These are phyloP conservation scores for Hylaeus volcanicus DNA, from an alignment of 1,140 invertebrate species.

Conservation along the genomic window DNA sequence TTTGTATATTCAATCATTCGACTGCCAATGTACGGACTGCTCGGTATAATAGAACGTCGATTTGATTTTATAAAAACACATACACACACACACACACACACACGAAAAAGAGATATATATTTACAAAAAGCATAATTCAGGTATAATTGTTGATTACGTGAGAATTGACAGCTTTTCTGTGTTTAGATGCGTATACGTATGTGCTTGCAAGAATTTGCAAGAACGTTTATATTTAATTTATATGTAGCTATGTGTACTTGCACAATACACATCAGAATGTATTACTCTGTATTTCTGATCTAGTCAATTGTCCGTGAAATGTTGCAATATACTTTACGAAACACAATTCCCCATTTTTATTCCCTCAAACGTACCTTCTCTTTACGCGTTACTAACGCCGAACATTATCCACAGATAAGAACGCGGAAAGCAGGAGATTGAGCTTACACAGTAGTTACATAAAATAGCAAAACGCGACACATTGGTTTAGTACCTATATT, in stretches of 20 bases:
- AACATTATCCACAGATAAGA: not conserved
- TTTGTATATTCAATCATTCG: constrained; percentile 15
- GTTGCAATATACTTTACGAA: constrained; percentile 68
- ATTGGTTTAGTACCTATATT: constrained; percentile 78
- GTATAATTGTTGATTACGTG: not conserved
- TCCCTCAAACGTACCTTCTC: not conserved
- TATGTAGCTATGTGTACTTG: constrained; percentile 37
- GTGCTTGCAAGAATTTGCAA: constrained; percentile 19
- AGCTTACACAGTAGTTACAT: constrained; percentile 16
- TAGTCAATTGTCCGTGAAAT: constrained; percentile 73
- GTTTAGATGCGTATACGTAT: constrained; percentile 5
- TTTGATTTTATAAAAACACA: constrained; percentile 7
- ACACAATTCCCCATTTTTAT: not conserved
- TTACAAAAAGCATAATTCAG: not conserved
- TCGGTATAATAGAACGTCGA: constrained; percentile 16
- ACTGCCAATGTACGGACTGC: constrained; percentile 35
- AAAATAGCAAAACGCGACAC: constrained; percentile 62
- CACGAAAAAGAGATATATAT: not conserved
- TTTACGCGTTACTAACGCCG: no score
- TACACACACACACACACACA: not conserved
- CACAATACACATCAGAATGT: constrained; percentile 42
- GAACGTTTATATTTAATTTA: constrained; percentile 46
- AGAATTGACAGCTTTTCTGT: constrained; percentile 20
- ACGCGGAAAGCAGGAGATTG: not conserved
- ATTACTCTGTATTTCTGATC: constrained; percentile 69